These are phyloP conservation scores for Hydrophis major DNA, from an alignment of 2,797 vertebrate genomes.

Conservation along the genomic window DNA sequence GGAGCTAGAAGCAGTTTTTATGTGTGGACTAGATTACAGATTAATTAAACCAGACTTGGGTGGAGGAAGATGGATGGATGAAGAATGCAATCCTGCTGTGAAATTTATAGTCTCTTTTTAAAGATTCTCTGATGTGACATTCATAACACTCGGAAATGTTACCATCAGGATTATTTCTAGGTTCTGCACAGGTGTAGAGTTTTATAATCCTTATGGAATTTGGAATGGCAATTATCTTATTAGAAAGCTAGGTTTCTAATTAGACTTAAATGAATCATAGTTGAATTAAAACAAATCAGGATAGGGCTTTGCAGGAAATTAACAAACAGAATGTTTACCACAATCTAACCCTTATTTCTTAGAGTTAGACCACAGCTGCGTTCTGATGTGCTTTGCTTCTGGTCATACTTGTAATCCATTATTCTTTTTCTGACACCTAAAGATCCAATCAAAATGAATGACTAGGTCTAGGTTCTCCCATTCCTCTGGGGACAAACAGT, in stretches of 20 bases:
- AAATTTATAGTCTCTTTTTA: not conserved
- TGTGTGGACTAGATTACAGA: not conserved
- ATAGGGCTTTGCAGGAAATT: not conserved
- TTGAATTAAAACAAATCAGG: not conserved
- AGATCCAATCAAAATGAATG: not conserved
- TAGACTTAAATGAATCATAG: not conserved
- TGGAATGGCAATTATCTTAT: not conserved
- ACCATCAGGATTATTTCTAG: not conserved
- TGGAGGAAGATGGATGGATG: not conserved
- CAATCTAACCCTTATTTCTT: not conserved
- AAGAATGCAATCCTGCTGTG: not conserved
- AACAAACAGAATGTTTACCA: no score
- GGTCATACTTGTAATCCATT: not conserved
- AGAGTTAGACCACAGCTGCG: not conserved
- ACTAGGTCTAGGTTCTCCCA: not conserved
- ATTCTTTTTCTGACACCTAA: not conserved
- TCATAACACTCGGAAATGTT: not conserved
- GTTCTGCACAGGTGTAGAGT: not conserved
- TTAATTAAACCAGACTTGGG: not conserved
- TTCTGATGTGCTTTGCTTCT: not conserved
- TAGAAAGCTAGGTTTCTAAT: not conserved
- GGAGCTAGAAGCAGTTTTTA: rapidly evolving
- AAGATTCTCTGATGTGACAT: not conserved
- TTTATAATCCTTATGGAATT: not conserved
- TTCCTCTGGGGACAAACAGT: not conserved